Conservation (phyloP, 2,113 vertebrate genomes). For the Aptenodytes patagonicus region DNA sequence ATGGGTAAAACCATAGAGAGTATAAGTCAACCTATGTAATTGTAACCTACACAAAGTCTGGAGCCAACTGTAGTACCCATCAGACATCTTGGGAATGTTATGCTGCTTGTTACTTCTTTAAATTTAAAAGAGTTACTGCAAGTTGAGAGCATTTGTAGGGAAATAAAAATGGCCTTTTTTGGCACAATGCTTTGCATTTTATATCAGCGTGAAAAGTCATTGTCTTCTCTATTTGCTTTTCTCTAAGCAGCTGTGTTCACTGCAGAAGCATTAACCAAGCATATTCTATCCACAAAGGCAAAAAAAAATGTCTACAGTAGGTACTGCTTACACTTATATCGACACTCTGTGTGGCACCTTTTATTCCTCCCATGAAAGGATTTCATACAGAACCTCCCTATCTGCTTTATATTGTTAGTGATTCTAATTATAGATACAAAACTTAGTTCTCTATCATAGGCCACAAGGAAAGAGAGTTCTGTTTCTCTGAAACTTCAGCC, state of each 20-base stretch:
- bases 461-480: not conserved
- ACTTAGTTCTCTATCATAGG: not conserved
- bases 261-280: not conserved
- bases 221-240: not conserved
- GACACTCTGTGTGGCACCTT: not conserved
- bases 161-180: not conserved
- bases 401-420: not conserved
- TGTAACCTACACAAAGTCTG: not conserved
- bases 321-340: not conserved
- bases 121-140: not conserved
- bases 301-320: not conserved
- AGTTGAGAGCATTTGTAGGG: not conserved
- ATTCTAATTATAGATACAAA: not conserved
- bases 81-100: not conserved
- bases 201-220: not conserved
- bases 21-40: not conserved
- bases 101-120: not conserved
- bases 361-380: not conserved
- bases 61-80: not conserved
- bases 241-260: not conserved
- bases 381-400: not conserved
- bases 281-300: not conserved
- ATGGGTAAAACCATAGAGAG: not conserved
- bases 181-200: not conserved
- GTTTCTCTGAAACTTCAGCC: not conserved